A percentile compares a stretch with the other conserved stretches of the same genome.
Evolutionary conservation across 2,113 vertebrate species (phyloP).

Genomic region (Synodontis membranacea): DNA sequence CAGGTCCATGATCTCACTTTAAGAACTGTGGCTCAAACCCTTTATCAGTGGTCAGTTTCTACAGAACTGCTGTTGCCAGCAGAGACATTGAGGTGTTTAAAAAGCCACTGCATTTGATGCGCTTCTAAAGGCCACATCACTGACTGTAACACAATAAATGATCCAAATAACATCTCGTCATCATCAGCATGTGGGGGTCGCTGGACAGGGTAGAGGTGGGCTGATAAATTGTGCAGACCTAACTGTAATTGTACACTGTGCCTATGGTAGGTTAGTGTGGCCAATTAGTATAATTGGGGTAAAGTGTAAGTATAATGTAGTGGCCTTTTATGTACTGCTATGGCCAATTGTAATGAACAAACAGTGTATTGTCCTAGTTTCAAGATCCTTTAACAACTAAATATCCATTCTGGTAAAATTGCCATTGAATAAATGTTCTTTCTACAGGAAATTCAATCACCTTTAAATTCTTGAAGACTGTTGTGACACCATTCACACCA

Average conservation of each 20-base stretch:
- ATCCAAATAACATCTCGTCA: neutral
- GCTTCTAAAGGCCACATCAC: neutral
- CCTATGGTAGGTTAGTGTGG: neutral
- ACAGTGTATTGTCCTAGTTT: neutral
- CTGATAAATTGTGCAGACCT: neutral
- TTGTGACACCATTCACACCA: conserved; percentile 69
- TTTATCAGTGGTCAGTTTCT: neutral
- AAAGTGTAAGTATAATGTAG: neutral
- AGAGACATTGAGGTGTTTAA: neutral
- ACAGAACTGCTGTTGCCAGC: neutral
- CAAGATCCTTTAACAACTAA: neutral
- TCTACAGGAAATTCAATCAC: conserved; percentile 71
- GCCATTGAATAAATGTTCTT: conserved; percentile 9
- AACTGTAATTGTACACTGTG: neutral
- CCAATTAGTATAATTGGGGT: too few species aligned
- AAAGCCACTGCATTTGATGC: neutral
- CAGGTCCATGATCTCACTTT: neutral
- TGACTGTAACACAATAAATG: neutral
- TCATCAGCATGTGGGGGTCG: neutral
- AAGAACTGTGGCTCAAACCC: neutral
- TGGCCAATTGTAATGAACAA: neutral
- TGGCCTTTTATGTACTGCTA: neutral
- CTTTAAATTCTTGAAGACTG: conserved; percentile 68
- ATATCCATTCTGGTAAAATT: neutral
- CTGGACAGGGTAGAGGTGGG: neutral